Base-by-base conservation (phyloP, 2,113 vertebrate species). In the Anthoscopus minutus region DNA sequence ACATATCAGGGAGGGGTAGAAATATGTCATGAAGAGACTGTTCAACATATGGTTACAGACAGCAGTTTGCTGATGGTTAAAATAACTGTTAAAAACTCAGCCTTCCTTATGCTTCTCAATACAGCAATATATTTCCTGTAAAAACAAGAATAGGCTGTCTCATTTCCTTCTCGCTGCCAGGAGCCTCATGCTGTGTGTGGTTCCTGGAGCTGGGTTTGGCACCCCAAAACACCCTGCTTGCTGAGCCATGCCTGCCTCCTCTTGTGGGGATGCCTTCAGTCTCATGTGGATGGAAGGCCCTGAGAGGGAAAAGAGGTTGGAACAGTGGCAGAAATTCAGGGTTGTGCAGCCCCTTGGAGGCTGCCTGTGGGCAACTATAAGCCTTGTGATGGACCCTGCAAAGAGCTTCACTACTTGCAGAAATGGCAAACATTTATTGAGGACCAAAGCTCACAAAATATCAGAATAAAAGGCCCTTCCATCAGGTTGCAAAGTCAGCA, bases 131-230 rank as follows among this genome's bases (percentile, higher is more conserved):
- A 57, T 79, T 89, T 85, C 17, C 30, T 67, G 67, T 50, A 53
- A 67, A 64, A 94, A 60, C 16, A 76, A 47, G 50, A 40, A 5
- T 11, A 28, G 33, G 58, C 47, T 66, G 18, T 42, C 33, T 45
- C 31, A 19, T 50, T 87, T 65, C 27, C 23, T 61, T 65, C 81
- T 45, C 33, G 42, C 37, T 72, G 48, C 28, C 45, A 61, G 65
- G 28, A 92, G 18, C 23, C 18, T 71, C 7, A 0, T 44, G 37
- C 11, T 51, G 18, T 18, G 25, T 19, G 9, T 0, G 0, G 23
- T 12, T 80, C 28, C 64, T 53, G 37, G 40, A 47, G 45, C 23
- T 1, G 2, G 6, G 16, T 66, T 51, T 74, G 73, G 53, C 28
- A 44, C 17, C 27, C 66, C 3, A 2, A 47, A 66, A 40, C 38